These are phyloP conservation scores for Diabrotica undecimpunctata DNA, from an alignment of 1,140 invertebrate species.

Conservation along the genomic window DNA sequence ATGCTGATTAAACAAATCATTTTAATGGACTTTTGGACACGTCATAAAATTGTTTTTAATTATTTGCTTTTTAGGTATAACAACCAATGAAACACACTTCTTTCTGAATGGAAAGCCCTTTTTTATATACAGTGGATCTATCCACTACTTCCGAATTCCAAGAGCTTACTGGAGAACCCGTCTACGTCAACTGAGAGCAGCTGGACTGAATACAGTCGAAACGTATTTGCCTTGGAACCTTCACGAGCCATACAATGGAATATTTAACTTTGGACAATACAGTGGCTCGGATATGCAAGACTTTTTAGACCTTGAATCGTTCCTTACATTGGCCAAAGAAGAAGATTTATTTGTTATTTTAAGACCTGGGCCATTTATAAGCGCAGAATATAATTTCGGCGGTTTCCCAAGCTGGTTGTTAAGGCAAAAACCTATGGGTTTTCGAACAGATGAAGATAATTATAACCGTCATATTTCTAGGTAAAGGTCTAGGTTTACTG, in stretches of 20 bases:
- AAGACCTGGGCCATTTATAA: constrained; percentile 90
- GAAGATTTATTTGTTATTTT: constrained; percentile 80
- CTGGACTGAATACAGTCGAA: constrained; percentile 83
- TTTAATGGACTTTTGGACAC: too few species aligned
- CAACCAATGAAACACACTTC: constrained; percentile 30
- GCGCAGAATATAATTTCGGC: constrained; percentile 72
- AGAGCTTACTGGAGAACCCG: constrained; percentile 46
- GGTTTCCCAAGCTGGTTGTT: constrained; percentile 40
- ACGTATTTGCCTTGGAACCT: constrained; percentile 94
- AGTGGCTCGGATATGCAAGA: constrained; percentile 72
- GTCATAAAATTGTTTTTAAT: neutral
- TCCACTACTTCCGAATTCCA: constrained; percentile 88
- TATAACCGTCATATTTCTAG: constrained; percentile 51
- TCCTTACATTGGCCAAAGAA: constrained; percentile 74
- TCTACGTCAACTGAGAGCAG: constrained; percentile 40
- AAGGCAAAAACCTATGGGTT: constrained; percentile 40
- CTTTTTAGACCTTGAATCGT: constrained; percentile 55
- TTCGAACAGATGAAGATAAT: constrained; percentile 51
- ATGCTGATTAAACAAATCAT: too few species aligned
- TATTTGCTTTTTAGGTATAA: constrained; percentile 20
- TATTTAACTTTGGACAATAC: constrained; percentile 61
- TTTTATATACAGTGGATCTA: constrained; percentile 59
- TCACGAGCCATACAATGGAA: constrained; percentile 67
- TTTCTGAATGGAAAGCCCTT: constrained; percentile 36
- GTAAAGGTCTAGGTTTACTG: too few species aligned